phyloP scores from a whole-genome alignment of 2,113 vertebrate genomes.

The Hemiprocne comata region DNA sequence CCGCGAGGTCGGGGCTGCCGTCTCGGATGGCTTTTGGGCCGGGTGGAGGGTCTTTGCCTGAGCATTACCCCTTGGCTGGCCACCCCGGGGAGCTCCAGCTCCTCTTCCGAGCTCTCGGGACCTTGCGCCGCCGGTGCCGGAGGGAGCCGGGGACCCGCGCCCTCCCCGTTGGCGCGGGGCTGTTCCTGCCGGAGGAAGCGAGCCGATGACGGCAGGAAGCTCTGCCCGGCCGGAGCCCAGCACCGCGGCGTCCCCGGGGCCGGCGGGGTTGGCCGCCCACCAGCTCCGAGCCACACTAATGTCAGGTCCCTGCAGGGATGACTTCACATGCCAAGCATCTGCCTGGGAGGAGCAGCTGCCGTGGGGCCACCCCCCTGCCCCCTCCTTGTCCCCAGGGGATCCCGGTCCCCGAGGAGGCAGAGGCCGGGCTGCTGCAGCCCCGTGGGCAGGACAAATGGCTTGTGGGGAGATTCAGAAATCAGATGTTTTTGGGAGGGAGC shows the following conservation, averaged over 20 bases:
- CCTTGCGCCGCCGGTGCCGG: fast-evolving
- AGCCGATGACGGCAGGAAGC: neutral
- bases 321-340: neutral
- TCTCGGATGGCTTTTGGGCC: neutral
- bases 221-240: neutral
- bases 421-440: neutral
- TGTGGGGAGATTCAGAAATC: neutral
- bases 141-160: neutral
- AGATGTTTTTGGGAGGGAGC: neutral
- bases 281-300: neutral
- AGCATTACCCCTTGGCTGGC: neutral
- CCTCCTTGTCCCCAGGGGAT: neutral
- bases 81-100: too few species aligned
- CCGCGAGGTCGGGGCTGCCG: fast-evolving
- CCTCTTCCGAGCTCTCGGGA: neutral
- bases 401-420: neutral
- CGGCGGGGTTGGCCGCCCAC: neutral
- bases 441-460: fast-evolving
- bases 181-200: neutral
- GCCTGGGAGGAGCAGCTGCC: neutral
- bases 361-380: neutral
- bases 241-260: neutral
- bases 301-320: neutral
- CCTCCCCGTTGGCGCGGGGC: neutral
- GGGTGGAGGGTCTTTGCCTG: neutral